A percentile compares a stretch with the other conserved stretches of the same genome.
These are phyloP conservation scores for Nerophis lumbriciformis DNA, from an alignment of 2,113 vertebrate species.

Conservation along the genomic window DNA sequence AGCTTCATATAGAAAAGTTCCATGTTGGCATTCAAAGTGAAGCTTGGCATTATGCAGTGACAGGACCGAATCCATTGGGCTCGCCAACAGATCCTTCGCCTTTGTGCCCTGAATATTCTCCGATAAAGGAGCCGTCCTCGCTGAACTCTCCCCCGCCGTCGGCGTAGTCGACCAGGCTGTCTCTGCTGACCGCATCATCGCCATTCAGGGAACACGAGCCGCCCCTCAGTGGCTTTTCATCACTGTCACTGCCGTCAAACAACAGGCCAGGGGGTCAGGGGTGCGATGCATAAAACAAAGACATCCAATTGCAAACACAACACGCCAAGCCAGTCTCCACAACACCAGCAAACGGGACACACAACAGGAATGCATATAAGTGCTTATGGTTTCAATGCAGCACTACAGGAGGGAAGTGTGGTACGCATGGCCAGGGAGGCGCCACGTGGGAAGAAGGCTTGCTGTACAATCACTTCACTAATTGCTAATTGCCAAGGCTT, in stretches of 20 bases:
- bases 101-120: conserved; percentile 58
- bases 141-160: conserved; percentile 60
- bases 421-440: conserved; percentile 35
- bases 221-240: conserved; percentile 66
- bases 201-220: conserved; percentile 33
- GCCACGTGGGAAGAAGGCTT: conserved; percentile 34
- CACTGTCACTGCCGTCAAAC: conserved; percentile 62
- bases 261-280: conserved; percentile 37
- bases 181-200: conserved; percentile 45
- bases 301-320: conserved; percentile 1
- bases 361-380: conserved; percentile 20
- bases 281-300: conserved; percentile 25
- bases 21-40: conserved; percentile 25
- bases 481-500: conserved; percentile 70
- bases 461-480: conserved; percentile 63
- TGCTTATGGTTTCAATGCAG: conserved; percentile 38
- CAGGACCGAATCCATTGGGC: conserved; percentile 32
- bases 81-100: conserved; percentile 45
- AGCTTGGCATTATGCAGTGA: conserved; percentile 42
- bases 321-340: conserved; percentile 5
- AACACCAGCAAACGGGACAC: conserved; percentile 2
- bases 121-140: conserved; percentile 75
- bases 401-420: conserved; percentile 22
- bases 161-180: conserved; percentile 58
- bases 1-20: conserved; percentile 17